A percentile compares a stretch with the other conserved stretches of the same genome.
phyloP scores from a whole-genome alignment of 1,140 invertebrate genomes.

The Wiebesia pumilae region DNA sequence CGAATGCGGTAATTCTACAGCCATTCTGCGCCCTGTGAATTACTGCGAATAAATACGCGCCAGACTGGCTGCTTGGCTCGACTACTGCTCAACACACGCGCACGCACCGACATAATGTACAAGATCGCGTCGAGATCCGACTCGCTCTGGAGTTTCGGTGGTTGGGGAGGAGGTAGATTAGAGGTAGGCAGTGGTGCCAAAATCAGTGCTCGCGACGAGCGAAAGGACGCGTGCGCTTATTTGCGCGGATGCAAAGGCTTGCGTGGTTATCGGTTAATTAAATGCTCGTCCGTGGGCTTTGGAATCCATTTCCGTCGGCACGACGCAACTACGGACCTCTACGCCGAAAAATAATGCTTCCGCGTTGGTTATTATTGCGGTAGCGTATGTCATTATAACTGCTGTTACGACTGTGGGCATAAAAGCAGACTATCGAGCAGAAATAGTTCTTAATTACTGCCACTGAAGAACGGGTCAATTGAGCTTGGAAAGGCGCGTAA shows the following conservation, averaged over 20 bases:
- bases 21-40: constrained; percentile 4
- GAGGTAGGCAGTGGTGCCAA: neutral
- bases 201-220: neutral
- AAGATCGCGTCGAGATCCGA: constrained; percentile 1
- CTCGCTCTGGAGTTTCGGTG: neutral
- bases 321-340: no score
- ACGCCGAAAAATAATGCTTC: neutral
- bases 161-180: no score
- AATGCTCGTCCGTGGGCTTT: neutral
- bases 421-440: no score
- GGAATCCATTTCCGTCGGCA: neutral
- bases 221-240: neutral
- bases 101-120: neutral
- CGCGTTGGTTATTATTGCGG: neutral
- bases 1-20: constrained; percentile 25
- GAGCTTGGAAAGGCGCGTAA: neutral
- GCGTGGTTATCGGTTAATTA: neutral
- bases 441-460: neutral
- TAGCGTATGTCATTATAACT: no score
- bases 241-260: neutral
- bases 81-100: neutral
- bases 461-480: no score
- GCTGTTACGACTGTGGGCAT: no score
- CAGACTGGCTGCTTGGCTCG: neutral
- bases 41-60: no score